Evolutionary conservation across 2,888 invertebrate genomes (phyloP).

Genomic region (Rotaria magnacalcarata): DNA sequence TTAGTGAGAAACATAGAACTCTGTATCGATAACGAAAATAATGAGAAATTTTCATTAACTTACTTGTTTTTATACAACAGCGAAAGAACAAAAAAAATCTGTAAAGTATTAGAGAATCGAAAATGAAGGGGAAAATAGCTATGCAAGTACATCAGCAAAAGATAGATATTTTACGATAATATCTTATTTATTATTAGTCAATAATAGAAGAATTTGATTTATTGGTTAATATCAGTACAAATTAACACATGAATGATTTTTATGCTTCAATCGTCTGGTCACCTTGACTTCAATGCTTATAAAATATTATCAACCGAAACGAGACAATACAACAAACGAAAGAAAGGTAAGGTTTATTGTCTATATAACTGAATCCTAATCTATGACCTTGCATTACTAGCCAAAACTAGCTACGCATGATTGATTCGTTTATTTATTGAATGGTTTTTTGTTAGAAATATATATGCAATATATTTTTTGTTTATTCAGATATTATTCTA

Average conservation of each 20-base stretch:
- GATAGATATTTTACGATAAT: not conserved
- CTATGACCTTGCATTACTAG: not conserved
- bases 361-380: not conserved
- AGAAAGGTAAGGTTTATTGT: not conserved
- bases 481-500: not conserved
- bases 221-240: not conserved
- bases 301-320: not conserved
- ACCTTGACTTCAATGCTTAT: not conserved
- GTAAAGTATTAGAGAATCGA: too few relatives aligned
- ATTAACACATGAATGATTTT: not conserved
- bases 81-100: too few relatives aligned
- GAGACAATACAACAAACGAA: not conserved
- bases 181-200: not conserved
- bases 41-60: too few relatives aligned
- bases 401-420: not conserved
- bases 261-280: not conserved
- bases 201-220: not conserved
- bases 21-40: too few relatives aligned
- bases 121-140: too few relatives aligned
- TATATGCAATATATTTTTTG: not conserved
- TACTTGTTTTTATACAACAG: too few relatives aligned
- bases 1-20: too few relatives aligned
- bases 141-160: too few relatives aligned
- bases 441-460: not conserved
- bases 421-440: not conserved